phyloP scores from a whole-genome alignment of 1,140 invertebrate species.

The Mylabris phalerata region DNA sequence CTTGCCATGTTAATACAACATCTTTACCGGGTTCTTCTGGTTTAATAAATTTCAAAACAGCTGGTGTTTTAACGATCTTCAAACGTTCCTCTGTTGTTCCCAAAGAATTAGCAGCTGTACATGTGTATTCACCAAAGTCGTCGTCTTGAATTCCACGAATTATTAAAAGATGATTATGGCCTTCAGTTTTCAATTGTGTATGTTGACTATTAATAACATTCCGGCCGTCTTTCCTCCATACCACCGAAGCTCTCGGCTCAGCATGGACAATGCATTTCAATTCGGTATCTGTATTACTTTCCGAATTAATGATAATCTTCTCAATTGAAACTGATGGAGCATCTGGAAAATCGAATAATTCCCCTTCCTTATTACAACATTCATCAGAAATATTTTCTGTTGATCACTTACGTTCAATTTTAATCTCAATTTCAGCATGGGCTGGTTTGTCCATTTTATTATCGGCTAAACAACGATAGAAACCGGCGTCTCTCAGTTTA shows the following conservation, averaged over 20 bases:
- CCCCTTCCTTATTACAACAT: no score
- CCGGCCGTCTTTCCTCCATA: constrained; percentile 26
- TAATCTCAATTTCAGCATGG: constrained; percentile 26
- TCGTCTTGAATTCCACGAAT: constrained; percentile 12
- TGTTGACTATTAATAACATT: constrained; percentile 21
- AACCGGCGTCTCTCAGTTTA: constrained; percentile 23
- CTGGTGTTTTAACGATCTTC: constrained; percentile 25
- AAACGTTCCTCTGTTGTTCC: constrained; percentile 20
- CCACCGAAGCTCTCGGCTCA: constrained; percentile 23
- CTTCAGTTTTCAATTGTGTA: constrained; percentile 12
- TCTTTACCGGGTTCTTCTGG: constrained; percentile 18
- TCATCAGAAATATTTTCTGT: neutral
- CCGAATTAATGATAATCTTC: constrained; percentile 28
- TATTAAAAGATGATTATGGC: constrained; percentile 19
- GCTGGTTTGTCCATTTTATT: constrained; percentile 29
- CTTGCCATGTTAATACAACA: constrained; percentile 28
- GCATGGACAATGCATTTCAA: constrained; percentile 29
- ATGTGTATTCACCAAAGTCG: constrained; percentile 31
- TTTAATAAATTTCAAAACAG: constrained; percentile 20
- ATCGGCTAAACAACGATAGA: constrained; percentile 34
- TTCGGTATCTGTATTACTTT: constrained; percentile 25
- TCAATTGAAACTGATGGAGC: constrained; percentile 26
- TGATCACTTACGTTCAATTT: constrained; percentile 27
- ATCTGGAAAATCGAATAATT: constrained; percentile 20
- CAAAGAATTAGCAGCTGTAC: constrained; percentile 23